Percentiles rank a stretch among this genome's conserved stretches.
Conservation (phyloP, 2,888 invertebrate species). For the Andrena haemorrhoa region DNA sequence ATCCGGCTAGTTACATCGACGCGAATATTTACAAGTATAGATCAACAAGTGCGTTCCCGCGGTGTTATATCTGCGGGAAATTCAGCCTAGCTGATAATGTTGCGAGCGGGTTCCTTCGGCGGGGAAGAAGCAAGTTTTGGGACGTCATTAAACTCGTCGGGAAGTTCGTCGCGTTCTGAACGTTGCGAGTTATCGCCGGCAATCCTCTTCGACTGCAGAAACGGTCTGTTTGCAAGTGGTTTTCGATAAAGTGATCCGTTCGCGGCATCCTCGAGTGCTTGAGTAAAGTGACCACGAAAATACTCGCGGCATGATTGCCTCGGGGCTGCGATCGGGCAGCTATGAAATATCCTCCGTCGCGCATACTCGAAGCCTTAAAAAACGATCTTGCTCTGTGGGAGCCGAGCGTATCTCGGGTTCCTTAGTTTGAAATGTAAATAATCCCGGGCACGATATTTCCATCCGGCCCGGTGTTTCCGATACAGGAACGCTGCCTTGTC, state of each 20-base stretch:
- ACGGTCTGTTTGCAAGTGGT: not conserved
- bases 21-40: not conserved
- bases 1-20: not conserved
- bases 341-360: slow-evolving; percentile 9
- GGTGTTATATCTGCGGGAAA: not conserved
- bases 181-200: too few species aligned
- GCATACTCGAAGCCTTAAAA: not conserved
- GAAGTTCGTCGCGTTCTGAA: too few species aligned
- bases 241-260: too few species aligned
- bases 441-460: slow-evolving; percentile 53
- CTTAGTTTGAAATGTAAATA: slow-evolving; percentile 59
- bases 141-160: too few species aligned
- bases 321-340: slow-evolving; percentile 9
- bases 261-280: too few species aligned
- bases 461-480: slow-evolving; percentile 28
- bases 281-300: too few species aligned
- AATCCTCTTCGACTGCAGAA: too few species aligned
- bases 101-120: not conserved
- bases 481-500: slow-evolving; percentile 39
- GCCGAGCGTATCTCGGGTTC: not conserved
- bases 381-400: slow-evolving; percentile 4
- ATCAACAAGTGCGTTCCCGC: not conserved
- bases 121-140: not conserved
- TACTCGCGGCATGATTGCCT: too few species aligned
- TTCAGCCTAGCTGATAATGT: not conserved